Percentiles rank a stretch among this genome's conserved stretches.
Conservation (phyloP, 2,113 vertebrate genomes). For the Seriola rivoliana region DNA sequence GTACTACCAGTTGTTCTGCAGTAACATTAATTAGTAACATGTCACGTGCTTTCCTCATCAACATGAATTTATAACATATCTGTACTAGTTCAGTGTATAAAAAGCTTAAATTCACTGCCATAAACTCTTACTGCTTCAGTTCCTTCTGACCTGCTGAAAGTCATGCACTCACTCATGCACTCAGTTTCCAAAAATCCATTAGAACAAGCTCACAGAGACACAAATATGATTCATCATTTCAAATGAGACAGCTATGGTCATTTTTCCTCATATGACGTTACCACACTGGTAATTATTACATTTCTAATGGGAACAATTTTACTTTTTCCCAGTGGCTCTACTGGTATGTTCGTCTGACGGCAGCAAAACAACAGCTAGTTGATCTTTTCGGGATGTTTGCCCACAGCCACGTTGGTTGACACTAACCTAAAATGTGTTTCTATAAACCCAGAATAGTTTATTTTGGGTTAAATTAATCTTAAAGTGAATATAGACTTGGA, state of each 20-base stretch:
- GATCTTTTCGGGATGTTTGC: neutral
- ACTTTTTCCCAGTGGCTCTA: slow-evolving; percentile 1
- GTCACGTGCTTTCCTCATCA: neutral
- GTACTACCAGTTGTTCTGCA: too few relatives aligned
- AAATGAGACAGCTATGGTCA: slow-evolving; percentile 19
- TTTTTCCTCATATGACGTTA: neutral
- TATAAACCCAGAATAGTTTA: neutral
- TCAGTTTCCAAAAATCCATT: slow-evolving; percentile 12
- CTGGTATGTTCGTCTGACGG: neutral
- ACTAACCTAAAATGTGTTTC: neutral
- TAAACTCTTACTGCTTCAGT: neutral
- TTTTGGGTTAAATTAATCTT: neutral
- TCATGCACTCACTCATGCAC: neutral
- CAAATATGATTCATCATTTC: slow-evolving; percentile 11
- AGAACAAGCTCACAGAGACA: slow-evolving; percentile 11
- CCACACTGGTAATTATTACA: slow-evolving; percentile 4
- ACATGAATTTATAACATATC: neutral
- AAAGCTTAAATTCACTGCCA: neutral
- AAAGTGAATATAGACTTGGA: neutral
- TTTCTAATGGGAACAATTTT: slow-evolving; percentile 4
- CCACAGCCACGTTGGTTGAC: neutral
- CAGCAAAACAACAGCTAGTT: neutral
- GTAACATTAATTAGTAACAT: too few relatives aligned
- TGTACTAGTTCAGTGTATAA: neutral
- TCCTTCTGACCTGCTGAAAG: neutral